Evolutionary conservation across 2,797 vertebrate species (phyloP), one percentile per base, ranked within the genome.

Genomic region (Hemitrygon akajei): DNA sequence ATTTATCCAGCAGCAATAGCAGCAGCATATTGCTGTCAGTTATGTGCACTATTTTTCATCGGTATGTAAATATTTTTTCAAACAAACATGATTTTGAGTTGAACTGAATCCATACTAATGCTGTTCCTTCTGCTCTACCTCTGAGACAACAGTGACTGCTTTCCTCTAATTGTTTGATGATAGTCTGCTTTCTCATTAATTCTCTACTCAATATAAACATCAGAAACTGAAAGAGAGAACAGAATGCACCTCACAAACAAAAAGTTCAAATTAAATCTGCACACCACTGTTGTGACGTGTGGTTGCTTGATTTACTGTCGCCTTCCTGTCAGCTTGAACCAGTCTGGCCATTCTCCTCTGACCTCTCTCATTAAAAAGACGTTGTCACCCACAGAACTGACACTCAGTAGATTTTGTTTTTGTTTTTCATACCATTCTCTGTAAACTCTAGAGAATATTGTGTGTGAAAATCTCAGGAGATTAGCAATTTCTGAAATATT

Each of bases 31-130:
- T 93, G 91, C 22, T 93, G 69, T 93, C 37, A 58, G 22, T 93
- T 10, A 56, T 16, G 56, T 76, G 37, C 40, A 4, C 27, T n/a
- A 76, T 76, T 75, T 92, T 93, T n/a, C 25, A 93, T n/a, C 56
- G 37, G 30, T 73, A 93, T 73, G 71, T n/a, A 93, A 76, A 93
- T 93, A 25, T 76, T 76, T 71, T 75, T 76, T 76, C 71, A 76
- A 9, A 76, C 71, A 93, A 76, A 56, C 27, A 76, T 30, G 12
- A 93, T 56, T 76, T 76, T 75, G 16, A 56, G 71, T 14, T 89
- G 86, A 89, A 89, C 86, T 89, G 63, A 16, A 89, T 89, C n/a
- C 86, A 89, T 89, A 37, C 37, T 89, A 89, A 69, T 69, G 63
- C 34, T 89, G n/a, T 69, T 69, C n/a, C 60, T 66, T 37, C 63